Conservation (phyloP, 2,797 vertebrate genomes). For the Alectoris magna region DNA sequence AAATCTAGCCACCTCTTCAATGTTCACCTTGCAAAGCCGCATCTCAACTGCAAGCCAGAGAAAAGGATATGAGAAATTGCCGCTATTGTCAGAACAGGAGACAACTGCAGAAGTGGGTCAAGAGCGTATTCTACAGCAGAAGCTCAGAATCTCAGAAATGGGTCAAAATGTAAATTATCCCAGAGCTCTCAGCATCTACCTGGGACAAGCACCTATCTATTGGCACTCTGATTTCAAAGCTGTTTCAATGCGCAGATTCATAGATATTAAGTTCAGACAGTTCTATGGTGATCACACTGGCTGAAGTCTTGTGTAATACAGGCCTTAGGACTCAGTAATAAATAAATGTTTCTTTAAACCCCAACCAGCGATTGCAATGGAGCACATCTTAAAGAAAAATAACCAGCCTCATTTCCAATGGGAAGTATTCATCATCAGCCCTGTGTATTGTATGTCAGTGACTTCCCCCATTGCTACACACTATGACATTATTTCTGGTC, state of each 20-base stretch:
- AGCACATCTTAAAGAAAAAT: not conserved
- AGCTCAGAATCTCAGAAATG: constrained; percentile 14
- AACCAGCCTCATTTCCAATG: not conserved
- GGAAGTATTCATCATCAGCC: not conserved
- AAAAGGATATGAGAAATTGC: not conserved
- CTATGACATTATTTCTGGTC: not conserved
- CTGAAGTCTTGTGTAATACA: not conserved
- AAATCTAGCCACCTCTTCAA: constrained; percentile 25
- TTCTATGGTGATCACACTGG: not conserved
- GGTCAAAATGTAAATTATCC: constrained; percentile 23
- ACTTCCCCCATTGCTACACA: not conserved
- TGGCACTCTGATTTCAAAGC: constrained; percentile 4
- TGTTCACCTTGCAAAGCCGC: constrained; percentile 39
- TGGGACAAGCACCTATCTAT: not conserved
- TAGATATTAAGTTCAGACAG: not conserved
- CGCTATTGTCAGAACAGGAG: constrained; percentile 19
- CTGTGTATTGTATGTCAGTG: not conserved
- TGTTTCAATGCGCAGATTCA: not conserved
- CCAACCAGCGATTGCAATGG: not conserved
- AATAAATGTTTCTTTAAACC: not conserved
- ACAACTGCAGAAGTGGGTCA: not conserved
- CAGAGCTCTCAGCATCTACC: not conserved
- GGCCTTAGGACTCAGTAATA: not conserved
- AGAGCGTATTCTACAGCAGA: not conserved
- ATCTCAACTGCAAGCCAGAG: not conserved